These are phyloP conservation scores for Nannoperca obscura DNA, from an alignment of 2,797 vertebrate species.

Conservation along the genomic window DNA sequence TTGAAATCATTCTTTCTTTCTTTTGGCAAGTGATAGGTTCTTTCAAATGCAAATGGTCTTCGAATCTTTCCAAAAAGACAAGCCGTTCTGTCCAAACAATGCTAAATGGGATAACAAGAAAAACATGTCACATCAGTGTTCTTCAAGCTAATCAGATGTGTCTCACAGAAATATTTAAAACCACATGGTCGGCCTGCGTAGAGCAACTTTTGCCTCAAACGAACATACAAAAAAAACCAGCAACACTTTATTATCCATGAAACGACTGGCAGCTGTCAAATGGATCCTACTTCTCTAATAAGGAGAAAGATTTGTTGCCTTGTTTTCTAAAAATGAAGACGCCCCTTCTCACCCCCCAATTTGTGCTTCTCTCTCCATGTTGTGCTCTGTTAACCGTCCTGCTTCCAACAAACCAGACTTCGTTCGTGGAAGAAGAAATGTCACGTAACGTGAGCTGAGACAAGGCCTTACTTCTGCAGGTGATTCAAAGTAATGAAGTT, in stretches of 20 bases:
- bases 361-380: conserved; percentile 13
- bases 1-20: conserved; percentile 14
- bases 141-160: conserved; percentile 17
- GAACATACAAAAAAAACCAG: not conserved
- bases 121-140: conserved; percentile 26
- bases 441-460: conserved; percentile 66
- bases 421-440: conserved; percentile 51
- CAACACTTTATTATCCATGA: not conserved
- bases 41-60: conserved; percentile 9
- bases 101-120: conserved; percentile 30
- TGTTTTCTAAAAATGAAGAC: conserved; percentile 36
- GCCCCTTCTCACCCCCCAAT: not conserved
- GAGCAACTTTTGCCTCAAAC: conserved; percentile 8
- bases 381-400: not conserved
- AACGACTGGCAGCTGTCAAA: conserved; percentile 18
- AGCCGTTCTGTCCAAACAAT: conserved; percentile 5
- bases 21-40: conserved; percentile 1
- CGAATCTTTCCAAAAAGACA: conserved; percentile 9
- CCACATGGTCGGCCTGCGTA: conserved; percentile 3
- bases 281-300: conserved; percentile 52
- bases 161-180: conserved; percentile 29
- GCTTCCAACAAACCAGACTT: conserved; percentile 31
- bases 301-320: conserved; percentile 17
- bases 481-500: conserved; percentile 74
- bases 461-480: conserved; percentile 71